phyloP scores from a whole-genome alignment of 2,113 vertebrate species.

The Otolemur garnettii region DNA sequence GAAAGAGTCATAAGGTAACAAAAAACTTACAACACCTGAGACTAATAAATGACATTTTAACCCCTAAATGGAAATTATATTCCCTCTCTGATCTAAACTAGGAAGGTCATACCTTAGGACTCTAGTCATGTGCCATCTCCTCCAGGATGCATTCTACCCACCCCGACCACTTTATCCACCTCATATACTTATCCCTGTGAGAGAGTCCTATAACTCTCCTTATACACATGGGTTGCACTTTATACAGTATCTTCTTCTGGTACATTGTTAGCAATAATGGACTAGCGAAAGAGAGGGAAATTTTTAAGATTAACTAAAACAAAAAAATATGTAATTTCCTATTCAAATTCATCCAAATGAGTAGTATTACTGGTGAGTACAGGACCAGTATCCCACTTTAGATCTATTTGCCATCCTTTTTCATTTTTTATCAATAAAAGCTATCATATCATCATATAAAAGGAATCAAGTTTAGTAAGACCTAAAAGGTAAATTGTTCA shows the following conservation, averaged over 20 bases:
- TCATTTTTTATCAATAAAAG: constrained; percentile 56
- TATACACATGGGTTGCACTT: accelerated
- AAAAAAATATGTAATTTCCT: background rate
- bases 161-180: background rate
- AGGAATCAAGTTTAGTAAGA: background rate
- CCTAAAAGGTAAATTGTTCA: background rate
- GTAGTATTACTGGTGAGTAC: background rate
- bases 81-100: too few species aligned
- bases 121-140: background rate
- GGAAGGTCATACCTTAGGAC: background rate
- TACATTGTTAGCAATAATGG: background rate
- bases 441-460: background rate
- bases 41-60: background rate
- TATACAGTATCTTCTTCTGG: background rate
- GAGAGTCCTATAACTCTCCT: background rate
- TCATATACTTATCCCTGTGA: background rate
- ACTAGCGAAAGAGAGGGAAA: too few species aligned
- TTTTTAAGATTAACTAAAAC: background rate
- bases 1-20: background rate
- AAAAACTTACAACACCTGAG: background rate
- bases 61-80: background rate
- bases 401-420: constrained; percentile 1
- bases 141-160: background rate
- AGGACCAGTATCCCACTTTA: background rate
- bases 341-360: constrained; percentile 6